Conservation (phyloP, 1,140 invertebrate species). For the Calliopsis andreniformis region DNA sequence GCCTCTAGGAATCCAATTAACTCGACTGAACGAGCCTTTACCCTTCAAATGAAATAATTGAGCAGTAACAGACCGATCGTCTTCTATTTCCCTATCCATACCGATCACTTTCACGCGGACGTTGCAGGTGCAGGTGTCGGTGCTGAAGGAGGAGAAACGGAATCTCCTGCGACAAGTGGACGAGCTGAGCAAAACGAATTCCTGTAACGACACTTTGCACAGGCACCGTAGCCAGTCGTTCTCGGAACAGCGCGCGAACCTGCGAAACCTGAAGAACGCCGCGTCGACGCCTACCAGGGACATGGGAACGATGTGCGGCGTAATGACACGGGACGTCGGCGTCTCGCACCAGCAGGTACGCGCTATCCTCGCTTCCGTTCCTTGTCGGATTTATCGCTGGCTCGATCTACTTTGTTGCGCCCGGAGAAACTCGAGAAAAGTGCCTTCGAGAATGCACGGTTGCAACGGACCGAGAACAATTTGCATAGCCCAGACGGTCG, state of each 20-base stretch:
- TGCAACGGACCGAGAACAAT: constrained; percentile 22
- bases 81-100: too few relatives aligned
- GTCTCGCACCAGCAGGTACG: constrained; percentile 81
- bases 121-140: constrained; percentile 85
- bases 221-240: constrained; percentile 78
- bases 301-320: constrained; percentile 86
- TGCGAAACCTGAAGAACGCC: constrained; percentile 63
- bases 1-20: too few relatives aligned
- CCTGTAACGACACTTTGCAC: constrained; percentile 72
- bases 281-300: constrained; percentile 79
- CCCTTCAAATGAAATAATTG: too few relatives aligned
- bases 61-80: too few relatives aligned
- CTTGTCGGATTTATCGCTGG: neutral
- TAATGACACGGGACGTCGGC: constrained; percentile 86
- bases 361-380: constrained; percentile 10
- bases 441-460: neutral
- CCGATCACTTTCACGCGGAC: constrained; percentile 24
- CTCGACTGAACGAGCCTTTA: too few relatives aligned
- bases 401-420: constrained; percentile 23
- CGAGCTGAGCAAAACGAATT: constrained; percentile 65
- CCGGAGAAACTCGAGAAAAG: constrained; percentile 22
- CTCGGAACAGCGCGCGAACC: constrained; percentile 65
- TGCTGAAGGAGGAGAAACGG: constrained; percentile 89
- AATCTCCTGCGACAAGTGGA: constrained; percentile 84
- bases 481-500: constrained; percentile 5